A percentile compares a stretch with the other conserved stretches of the same genome.
phyloP scores from a whole-genome alignment of 2,113 vertebrate species.

The Hippocampus abdominalis region DNA sequence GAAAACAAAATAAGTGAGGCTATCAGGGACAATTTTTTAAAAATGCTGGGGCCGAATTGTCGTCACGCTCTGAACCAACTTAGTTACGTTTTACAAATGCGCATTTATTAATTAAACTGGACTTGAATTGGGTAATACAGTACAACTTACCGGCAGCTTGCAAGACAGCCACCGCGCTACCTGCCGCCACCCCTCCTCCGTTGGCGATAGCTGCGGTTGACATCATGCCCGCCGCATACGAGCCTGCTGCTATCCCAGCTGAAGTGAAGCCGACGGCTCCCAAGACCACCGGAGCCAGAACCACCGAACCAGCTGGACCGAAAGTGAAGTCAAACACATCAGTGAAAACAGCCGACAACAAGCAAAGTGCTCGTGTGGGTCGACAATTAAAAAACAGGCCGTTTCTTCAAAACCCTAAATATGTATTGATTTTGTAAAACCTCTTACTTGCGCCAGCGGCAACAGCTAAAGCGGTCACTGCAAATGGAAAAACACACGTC shows the following conservation, averaged over 20 bases:
- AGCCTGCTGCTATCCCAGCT: conserved; percentile 45
- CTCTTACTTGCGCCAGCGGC: conserved; percentile 15
- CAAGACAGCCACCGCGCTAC: conserved; percentile 23
- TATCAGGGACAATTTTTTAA: too few species aligned
- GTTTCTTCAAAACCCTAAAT: background rate
- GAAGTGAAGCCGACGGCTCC: conserved; percentile 42
- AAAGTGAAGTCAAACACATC: background rate
- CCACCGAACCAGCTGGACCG: conserved; percentile 8
- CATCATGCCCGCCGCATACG: conserved; percentile 50
- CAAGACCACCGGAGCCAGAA: conserved; percentile 19
- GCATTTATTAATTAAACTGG: too few species aligned
- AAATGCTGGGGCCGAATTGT: too few species aligned
- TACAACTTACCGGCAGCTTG: conserved; percentile 44
- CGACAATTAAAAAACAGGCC: background rate
- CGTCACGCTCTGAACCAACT: too few species aligned
- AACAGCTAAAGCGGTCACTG: background rate
- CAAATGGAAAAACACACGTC: background rate
- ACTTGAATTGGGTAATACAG: background rate
- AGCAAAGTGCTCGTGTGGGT: too few species aligned
- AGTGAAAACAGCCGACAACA: background rate
- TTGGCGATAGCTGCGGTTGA: conserved; percentile 38
- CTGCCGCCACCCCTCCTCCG: conserved; percentile 49
- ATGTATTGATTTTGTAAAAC: background rate
- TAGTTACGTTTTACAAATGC: too few species aligned
- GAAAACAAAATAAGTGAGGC: too few species aligned